Conservation (phyloP, 35 echinoderm and acorn worm species). For the Anneissia japonica region DNA sequence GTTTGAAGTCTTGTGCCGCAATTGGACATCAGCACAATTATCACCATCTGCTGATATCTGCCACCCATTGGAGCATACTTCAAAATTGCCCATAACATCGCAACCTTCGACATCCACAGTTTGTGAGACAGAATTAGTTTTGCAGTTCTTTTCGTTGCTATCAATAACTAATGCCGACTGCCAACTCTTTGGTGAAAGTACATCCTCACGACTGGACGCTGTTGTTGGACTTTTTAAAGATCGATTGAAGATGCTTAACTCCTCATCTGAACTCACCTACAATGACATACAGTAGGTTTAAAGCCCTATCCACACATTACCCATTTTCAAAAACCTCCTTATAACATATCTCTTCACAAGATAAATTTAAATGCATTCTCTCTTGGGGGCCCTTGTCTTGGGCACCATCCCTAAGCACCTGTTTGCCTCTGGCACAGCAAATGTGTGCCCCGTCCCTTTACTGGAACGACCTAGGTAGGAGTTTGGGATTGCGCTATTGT, state of each 20-base stretch:
- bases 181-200: constrained; percentile 48
- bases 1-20: not conserved
- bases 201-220: not conserved
- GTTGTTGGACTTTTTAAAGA: constrained; percentile 46
- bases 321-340: too few species aligned
- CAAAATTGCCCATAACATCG: not conserved
- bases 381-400: too few species aligned
- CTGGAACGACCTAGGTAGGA: too few species aligned
- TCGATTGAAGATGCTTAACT: constrained; percentile 65
- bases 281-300: too few species aligned
- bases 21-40: not conserved
- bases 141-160: not conserved
- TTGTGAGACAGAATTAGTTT: not conserved
- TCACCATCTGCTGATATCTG: not conserved
- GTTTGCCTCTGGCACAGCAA: too few species aligned
- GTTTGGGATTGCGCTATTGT: too few species aligned
- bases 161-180: constrained; percentile 20
- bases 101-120: too few species aligned
- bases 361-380: too few species aligned
- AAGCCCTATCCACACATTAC: too few species aligned
- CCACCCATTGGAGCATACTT: not conserved
- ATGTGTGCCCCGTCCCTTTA: too few species aligned
- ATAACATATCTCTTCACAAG: too few species aligned
- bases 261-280: constrained; percentile 94
- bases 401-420: too few species aligned